A percentile compares a stretch with the other conserved stretches of the same genome.
Evolutionary conservation across 2,797 vertebrate species (phyloP).

Genomic region (Hippoglossus hippoglossus): DNA sequence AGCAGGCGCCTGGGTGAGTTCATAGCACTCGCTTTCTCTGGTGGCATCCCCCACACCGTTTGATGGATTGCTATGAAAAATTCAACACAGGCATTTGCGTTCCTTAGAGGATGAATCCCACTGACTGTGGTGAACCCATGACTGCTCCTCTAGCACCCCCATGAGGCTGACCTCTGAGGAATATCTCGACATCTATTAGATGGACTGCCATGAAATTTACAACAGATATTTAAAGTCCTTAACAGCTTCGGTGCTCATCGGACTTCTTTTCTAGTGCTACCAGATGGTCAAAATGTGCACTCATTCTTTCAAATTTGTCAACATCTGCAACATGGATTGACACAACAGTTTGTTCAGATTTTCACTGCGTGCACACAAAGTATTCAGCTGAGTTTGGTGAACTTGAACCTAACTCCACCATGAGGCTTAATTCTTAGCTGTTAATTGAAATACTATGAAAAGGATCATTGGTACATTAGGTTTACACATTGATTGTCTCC

Average conservation of each 20-base stretch:
- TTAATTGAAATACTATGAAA: background rate
- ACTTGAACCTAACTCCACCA: background rate
- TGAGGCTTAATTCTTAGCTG: background rate
- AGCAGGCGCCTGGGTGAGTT: constrained; percentile 80
- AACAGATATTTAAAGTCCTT: background rate
- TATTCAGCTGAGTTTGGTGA: background rate
- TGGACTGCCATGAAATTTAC: constrained; percentile 1
- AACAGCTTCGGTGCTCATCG: background rate
- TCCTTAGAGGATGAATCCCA: background rate
- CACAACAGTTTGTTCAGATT: background rate
- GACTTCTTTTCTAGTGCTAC: background rate
- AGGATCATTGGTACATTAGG: background rate
- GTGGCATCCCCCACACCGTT: background rate
- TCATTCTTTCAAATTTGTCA: background rate
- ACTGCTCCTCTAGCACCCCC: background rate
- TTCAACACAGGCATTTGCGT: background rate
- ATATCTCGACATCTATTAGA: background rate
- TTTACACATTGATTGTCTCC: background rate
- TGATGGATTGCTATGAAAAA: background rate
- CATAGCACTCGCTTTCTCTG: background rate
- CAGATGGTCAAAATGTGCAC: background rate
- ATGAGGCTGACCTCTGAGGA: background rate
- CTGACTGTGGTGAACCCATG: background rate
- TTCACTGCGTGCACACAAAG: background rate
- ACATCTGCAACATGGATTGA: background rate